Conservation (phyloP, 2,888 invertebrate genomes). For the Chymomyza fuscimana region DNA sequence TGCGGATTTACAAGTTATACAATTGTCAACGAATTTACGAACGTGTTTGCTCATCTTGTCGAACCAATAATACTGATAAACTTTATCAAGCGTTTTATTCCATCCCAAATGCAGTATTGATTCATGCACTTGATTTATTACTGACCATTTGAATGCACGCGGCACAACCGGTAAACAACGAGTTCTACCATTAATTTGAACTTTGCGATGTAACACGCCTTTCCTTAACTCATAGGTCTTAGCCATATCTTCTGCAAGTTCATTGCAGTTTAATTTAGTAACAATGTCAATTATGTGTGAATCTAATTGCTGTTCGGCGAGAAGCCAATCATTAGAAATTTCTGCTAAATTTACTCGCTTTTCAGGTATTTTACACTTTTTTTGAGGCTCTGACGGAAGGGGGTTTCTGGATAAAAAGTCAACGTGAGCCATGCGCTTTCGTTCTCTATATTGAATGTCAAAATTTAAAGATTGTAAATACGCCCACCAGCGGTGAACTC, state of each 20-base stretch:
- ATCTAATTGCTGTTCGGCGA: no score
- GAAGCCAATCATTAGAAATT: constrained; percentile 27
- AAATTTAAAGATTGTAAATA: no score
- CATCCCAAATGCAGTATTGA: constrained; percentile 26
- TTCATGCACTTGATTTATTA: constrained; percentile 26
- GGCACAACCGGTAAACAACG: constrained; percentile 17
- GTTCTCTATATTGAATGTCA: no score
- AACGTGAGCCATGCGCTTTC: no score
- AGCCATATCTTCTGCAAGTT: constrained; percentile 25
- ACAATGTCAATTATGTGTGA: no score
- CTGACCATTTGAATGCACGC: constrained; percentile 24
- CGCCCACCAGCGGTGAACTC: no score
- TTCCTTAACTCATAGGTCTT: constrained; percentile 31
- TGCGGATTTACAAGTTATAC: constrained; percentile 19
- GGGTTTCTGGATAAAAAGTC: no score
- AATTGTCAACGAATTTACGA: background rate
- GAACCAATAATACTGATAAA: constrained; percentile 1
- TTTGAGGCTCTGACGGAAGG: background rate
- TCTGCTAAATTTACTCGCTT: constrained; percentile 17
- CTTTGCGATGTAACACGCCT: constrained; percentile 22
- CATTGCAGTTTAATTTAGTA: no score
- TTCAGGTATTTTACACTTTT: background rate
- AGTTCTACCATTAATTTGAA: constrained; percentile 4
- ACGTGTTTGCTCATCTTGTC: no score
- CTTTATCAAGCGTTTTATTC: constrained; percentile 25